phyloP scores from a whole-genome alignment of 2,888 invertebrate species.

The Erebia epiphron region DNA sequence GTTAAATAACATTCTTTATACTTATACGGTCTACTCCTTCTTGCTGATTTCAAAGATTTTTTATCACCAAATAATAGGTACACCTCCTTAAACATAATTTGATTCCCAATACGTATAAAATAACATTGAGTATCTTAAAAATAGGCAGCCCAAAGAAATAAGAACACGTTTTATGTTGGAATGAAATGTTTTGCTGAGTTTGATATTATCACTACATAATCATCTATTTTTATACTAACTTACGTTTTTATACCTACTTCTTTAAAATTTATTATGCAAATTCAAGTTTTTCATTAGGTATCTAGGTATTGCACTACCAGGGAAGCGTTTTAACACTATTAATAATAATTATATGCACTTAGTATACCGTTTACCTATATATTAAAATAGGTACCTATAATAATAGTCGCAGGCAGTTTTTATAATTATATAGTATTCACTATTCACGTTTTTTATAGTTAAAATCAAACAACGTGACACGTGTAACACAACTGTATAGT shows the following conservation, averaged over 20 bases:
- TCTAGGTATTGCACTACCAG: too few species aligned
- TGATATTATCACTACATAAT: not conserved
- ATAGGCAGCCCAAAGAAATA: not conserved
- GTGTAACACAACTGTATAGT: not conserved
- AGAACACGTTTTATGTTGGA: not conserved
- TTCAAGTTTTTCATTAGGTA: too few species aligned
- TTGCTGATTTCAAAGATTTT: not conserved
- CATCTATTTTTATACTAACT: not conserved
- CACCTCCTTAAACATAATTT: not conserved
- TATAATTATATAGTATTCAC: too few species aligned
- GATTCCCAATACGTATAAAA: not conserved
- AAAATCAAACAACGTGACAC: not conserved
- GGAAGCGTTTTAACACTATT: too few species aligned
- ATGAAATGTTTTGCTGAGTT: slow-evolving; percentile 3
- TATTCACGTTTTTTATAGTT: not conserved
- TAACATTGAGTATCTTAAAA: not conserved
- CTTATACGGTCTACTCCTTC: not conserved
- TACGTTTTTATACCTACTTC: not conserved
- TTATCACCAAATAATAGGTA: not conserved
- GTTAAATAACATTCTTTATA: not conserved
- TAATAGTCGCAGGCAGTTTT: too few species aligned
- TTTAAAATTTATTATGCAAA: too few species aligned
- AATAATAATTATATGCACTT: too few species aligned
- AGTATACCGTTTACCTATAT: too few species aligned
- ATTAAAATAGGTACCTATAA: too few species aligned